Conservation (phyloP, 2,888 invertebrate species). For the Torymus aiolomorphi region DNA sequence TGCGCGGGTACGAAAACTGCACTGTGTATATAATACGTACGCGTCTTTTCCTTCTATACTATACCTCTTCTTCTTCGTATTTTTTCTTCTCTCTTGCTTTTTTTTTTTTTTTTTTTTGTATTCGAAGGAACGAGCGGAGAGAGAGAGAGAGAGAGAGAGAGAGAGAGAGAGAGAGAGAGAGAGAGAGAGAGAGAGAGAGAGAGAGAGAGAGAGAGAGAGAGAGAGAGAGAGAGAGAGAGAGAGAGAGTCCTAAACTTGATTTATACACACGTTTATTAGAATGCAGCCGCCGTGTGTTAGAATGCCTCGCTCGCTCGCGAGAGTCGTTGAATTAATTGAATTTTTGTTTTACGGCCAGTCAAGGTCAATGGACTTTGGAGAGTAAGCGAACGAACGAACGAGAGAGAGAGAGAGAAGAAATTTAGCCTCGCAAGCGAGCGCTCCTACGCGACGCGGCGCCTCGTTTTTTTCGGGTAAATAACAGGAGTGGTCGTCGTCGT, state of each 20-base stretch:
- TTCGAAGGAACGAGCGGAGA: too few species aligned
- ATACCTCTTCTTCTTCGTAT: neutral
- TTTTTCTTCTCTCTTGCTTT: neutral
- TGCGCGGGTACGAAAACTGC: too few species aligned
- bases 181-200: too few species aligned
- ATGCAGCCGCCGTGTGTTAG: constrained; percentile 20
- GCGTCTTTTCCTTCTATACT: too few species aligned
- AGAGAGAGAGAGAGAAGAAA: constrained; percentile 25
- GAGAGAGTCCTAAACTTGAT: constrained; percentile 2
- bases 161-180: too few species aligned
- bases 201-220: too few species aligned
- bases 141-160: too few species aligned
- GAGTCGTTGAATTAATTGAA: constrained; percentile 38
- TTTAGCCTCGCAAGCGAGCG: constrained; percentile 19
- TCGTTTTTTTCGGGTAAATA: constrained; percentile 2
- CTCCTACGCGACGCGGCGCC: neutral
- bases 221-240: too few species aligned
- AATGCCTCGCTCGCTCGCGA: constrained; percentile 1
- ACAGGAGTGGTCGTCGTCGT: neutral
- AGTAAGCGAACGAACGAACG: too few species aligned
- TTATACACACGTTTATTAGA: constrained; percentile 15
- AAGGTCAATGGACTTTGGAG: constrained; percentile 52
- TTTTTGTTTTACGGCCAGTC: constrained; percentile 38
- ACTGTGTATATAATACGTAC: too few species aligned
- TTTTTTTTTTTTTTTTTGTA: neutral